These are phyloP conservation scores for Drosophila demipolita DNA, from an alignment of 2,888 invertebrate genomes.

Conservation along the genomic window DNA sequence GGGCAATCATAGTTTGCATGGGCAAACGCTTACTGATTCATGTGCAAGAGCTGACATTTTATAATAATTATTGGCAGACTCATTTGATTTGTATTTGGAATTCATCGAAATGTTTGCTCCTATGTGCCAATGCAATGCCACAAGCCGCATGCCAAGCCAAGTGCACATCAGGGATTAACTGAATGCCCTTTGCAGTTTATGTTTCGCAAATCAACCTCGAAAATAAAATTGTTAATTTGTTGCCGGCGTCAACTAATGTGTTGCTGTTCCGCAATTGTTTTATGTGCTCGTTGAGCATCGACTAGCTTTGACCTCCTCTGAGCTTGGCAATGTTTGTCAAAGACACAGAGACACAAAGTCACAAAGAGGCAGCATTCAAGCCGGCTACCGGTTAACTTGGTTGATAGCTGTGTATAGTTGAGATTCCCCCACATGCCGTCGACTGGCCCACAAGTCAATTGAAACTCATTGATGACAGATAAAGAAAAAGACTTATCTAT, in stretches of 20 bases:
- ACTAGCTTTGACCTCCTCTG: slow-evolving; percentile 60
- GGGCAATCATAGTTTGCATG: neutral
- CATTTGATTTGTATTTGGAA: slow-evolving; percentile 20
- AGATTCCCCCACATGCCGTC: neutral
- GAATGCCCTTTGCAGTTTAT: neutral
- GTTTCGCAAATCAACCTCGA: slow-evolving; percentile 30
- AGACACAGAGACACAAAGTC: slow-evolving; percentile 16
- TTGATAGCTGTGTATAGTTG: neutral
- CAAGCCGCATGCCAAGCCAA: slow-evolving; percentile 16
- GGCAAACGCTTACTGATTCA: slow-evolving; percentile 2
- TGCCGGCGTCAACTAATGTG: slow-evolving; percentile 38
- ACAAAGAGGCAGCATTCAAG: slow-evolving; percentile 43
- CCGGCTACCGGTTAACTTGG: slow-evolving; percentile 33
- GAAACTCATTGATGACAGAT: slow-evolving; percentile 30
- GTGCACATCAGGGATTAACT: neutral
- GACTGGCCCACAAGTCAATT: slow-evolving; percentile 25
- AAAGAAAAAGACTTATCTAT: neutral
- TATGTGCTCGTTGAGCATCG: slow-evolving; percentile 42
- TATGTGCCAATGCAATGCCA: slow-evolving; percentile 5
- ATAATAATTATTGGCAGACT: slow-evolving; percentile 23
- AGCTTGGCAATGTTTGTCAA: slow-evolving; percentile 52
- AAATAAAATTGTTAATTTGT: slow-evolving; percentile 28
- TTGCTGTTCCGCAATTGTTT: slow-evolving; percentile 71
- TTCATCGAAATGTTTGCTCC: slow-evolving; percentile 21
- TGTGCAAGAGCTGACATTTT: slow-evolving; percentile 29